phyloP scores from a whole-genome alignment of 1,140 invertebrate genomes.

The Steinernema khuongi region DNA sequence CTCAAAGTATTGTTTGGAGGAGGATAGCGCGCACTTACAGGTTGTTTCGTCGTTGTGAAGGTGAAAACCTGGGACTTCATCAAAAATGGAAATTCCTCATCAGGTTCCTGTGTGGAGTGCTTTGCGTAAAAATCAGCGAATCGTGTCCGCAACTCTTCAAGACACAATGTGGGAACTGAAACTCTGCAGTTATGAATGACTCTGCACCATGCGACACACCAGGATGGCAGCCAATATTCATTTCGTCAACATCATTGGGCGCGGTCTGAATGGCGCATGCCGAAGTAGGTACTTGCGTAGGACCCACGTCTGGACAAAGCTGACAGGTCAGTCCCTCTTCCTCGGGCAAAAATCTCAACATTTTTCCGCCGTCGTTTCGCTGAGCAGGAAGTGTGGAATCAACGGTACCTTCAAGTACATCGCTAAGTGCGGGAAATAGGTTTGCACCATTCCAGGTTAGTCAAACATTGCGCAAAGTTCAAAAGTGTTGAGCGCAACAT shows the following conservation, averaged over 20 bases:
- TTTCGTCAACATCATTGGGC: background rate
- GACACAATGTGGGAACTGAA: background rate
- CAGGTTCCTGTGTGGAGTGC: background rate
- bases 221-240: background rate
- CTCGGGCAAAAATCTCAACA: background rate
- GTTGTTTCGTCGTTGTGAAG: background rate
- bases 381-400: background rate
- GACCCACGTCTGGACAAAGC: conserved; percentile 3
- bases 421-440: too few species aligned
- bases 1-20: too few species aligned
- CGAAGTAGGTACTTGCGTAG: background rate
- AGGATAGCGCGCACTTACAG: background rate
- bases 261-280: conserved; percentile 1
- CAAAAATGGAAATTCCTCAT: background rate
- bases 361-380: background rate
- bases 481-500: background rate
- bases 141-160: background rate
- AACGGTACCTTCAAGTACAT: background rate
- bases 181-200: background rate
- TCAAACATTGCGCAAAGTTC: background rate
- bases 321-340: conserved; percentile 2
- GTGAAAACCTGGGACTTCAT: background rate
- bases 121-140: background rate
- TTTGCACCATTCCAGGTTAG: conserved; percentile 5
- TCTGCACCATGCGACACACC: background rate